Evolutionary conservation across 2,797 vertebrate species (phyloP).

Genomic region (Denticeps clupeoides): DNA sequence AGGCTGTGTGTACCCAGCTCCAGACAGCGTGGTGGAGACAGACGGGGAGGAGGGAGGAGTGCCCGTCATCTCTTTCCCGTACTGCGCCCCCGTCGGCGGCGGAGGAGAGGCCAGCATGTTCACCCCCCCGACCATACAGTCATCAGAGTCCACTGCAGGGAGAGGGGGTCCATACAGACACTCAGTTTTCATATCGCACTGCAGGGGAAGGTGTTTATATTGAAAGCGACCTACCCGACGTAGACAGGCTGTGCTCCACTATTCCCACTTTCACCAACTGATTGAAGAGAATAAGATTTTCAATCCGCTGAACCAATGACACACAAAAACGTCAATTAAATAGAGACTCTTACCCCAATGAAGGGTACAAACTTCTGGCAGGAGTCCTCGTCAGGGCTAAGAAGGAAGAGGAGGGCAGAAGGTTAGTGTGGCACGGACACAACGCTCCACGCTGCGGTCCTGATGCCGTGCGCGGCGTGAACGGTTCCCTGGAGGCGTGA

Average conservation of each 20-base stretch:
- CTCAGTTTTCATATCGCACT: neutral
- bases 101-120: slow-evolving; percentile 51
- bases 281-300: slow-evolving; percentile 1
- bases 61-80: slow-evolving; percentile 40
- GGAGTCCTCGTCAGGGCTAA: slow-evolving; percentile 34
- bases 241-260: slow-evolving; percentile 39
- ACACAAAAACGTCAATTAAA: neutral
- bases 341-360: slow-evolving; percentile 26
- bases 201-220: too few species aligned
- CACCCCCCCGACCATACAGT: slow-evolving; percentile 56
- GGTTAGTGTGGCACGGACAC: neutral
- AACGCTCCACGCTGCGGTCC: neutral
- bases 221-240: slow-evolving; percentile 39
- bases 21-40: slow-evolving; percentile 41
- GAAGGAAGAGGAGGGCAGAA: neutral
- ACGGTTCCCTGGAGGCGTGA: slow-evolving; percentile 2
- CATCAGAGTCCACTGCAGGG: slow-evolving; percentile 60
- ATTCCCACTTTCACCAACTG: slow-evolving; percentile 49
- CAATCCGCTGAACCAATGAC: neutral
- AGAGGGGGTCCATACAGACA: neutral
- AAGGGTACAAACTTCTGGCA: slow-evolving; percentile 35
- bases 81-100: slow-evolving; percentile 26
- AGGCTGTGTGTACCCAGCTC: slow-evolving; percentile 37
- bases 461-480: neutral
- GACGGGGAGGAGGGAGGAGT: slow-evolving; percentile 49